Base-by-base conservation (phyloP, 2,797 vertebrate species). In the Sebastolobus altivelis region DNA sequence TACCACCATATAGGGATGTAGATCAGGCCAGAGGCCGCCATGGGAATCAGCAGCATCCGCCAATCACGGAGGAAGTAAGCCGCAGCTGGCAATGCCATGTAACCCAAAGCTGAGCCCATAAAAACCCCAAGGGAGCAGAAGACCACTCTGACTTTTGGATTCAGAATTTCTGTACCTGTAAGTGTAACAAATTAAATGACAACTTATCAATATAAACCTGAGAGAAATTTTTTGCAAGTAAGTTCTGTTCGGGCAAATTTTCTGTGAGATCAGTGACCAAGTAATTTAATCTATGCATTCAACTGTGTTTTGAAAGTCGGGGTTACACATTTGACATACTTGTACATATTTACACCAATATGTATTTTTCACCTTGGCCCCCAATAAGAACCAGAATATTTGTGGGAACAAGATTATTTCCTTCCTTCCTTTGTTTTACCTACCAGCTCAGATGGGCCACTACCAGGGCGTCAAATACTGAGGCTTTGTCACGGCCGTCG, bases 41-140 rank as follows among this genome's bases (percentile, higher is more conserved):
- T 95, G 0, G 95, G 91, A 81, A 97, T 90, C 75, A 97, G 81
- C 83, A 98, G 88, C 88, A 90, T 88, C 68, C 92, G 60, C 97
- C 97, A 98, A 20, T 95, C 96, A 52, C 97, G 85, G 75, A 97
- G 82, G 88, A 97, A 96, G 90, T 95, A 97, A 37, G 96, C 96
- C 25, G 91, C 94, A 2, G 94, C 87, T 0, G 97, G 97, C 90
- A 97, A 89, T 58, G 92, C 7, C 97, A 98, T 97, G 94, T 96
- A 97, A 31, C 97, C 97, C 3, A 97, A 4, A 0, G 96, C 96
- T 0, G 96, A 98, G 71, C 95, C 93, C 87, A 97, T 95, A 83
- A 97, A 98, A 40, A 97, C 96, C 0, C 97, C 97, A 52, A 98
- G 90, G 0, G 97, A 97, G 79, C 95, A 95, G 87, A 97, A 98